Evolutionary conservation across 1,140 invertebrate genomes (phyloP), one percentile per base, ranked within the genome.

Genomic region (Probaryconus sp.): DNA sequence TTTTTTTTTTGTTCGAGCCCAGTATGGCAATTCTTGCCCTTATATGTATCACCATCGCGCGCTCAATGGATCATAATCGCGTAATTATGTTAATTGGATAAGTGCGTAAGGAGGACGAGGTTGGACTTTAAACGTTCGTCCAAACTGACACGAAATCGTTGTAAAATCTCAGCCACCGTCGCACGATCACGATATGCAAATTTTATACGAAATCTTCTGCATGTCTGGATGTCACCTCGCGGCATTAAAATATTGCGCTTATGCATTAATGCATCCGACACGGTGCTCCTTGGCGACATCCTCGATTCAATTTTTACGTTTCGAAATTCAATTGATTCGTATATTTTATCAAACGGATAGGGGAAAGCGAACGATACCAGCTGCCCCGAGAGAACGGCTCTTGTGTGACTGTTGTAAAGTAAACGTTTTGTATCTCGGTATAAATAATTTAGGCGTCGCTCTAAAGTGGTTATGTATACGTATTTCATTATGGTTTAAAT

Each of bases 51-150:
- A 63, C 60, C 50, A 67, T 77, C 69, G 38, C 75, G 70, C 69
- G 61, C 55, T 65, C 75, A 65, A 70, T 73, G 65, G 65, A 70
- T 77, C 81, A 86, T 82, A 85, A 87, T 87, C 78, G 76, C 53
- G 82, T 81, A 86, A 87, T 87, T 85, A 87, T 83, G 83, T 79
- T 87, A 86, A 87, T 86, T 86, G 81, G 77, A 84, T 86, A 84
- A 86, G 77, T 80, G 79, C 76, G 77, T 71, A 79, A 80, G 68
- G 58, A 74, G 24, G 37, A 20, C 60, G 61, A 55, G 28, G 48
- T n/a, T n/a, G 33, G 45, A 42, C 53, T 65, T 73, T 11, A 64
- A 50, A 20, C 60, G 48, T 48, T 33, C 51, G 76, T 73, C 55
- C 47, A 10, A 6, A 65, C 55, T 65, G 71, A 67, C 58, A 68